A percentile compares a stretch with the other conserved stretches of the same genome.
phyloP scores from a whole-genome alignment of 2,797 vertebrate genomes.

The Zalophus californianus region DNA sequence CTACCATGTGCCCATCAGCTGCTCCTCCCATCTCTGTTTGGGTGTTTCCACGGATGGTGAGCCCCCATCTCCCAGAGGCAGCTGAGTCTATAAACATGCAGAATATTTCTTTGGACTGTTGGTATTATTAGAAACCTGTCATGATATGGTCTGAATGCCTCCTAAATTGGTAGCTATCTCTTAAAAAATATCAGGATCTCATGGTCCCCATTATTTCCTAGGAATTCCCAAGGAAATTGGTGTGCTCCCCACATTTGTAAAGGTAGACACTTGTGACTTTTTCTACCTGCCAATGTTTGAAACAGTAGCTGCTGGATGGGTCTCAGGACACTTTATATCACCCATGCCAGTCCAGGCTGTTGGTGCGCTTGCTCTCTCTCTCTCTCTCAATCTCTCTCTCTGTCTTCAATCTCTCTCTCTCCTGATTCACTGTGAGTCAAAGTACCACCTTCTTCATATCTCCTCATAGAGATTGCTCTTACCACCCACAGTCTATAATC shows the following conservation, averaged over 20 bases:
- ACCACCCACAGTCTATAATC: neutral
- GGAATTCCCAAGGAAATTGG: neutral
- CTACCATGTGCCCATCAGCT: neutral
- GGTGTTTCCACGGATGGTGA: neutral
- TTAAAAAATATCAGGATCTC: neutral
- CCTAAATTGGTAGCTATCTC: neutral
- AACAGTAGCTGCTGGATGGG: neutral
- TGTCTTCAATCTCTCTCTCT: neutral
- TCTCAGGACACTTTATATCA: neutral
- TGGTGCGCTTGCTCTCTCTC: no score
- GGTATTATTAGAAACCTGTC: neutral
- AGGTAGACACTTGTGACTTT: neutral
- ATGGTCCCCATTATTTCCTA: neutral
- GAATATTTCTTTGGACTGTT: neutral
- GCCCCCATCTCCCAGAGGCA: neutral
- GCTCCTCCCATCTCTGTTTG: neutral
- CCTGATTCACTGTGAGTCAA: neutral
- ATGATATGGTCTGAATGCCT: neutral
- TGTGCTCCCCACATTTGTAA: neutral
- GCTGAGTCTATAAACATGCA: neutral
- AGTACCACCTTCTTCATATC: neutral
- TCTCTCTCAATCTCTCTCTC: neutral
- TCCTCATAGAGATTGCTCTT: neutral
- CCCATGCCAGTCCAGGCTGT: neutral
- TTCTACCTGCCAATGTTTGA: neutral